Percentiles rank a stretch among this genome's conserved stretches.
Conservation (phyloP, 2,113 vertebrate genomes). For the Cyanistes caeruleus region DNA sequence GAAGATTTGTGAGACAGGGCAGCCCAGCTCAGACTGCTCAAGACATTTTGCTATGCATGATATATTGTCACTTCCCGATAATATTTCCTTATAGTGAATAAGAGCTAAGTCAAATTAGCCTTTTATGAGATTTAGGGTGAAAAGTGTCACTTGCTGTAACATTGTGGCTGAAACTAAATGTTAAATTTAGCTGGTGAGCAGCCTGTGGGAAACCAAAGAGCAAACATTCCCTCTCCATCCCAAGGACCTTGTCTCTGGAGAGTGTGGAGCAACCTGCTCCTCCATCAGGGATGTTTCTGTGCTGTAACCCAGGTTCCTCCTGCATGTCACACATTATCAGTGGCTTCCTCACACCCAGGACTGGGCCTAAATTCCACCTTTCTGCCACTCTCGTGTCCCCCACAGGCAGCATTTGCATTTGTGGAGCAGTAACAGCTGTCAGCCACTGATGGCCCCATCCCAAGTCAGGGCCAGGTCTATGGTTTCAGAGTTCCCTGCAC, state of each 20-base stretch:
- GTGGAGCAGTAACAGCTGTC: not conserved
- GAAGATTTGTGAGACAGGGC: not conserved
- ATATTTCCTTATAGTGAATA: not conserved
- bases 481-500: not conserved
- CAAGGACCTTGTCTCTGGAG: not conserved
- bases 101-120: not conserved
- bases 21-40: not conserved
- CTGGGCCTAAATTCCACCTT: not conserved
- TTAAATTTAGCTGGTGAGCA: not conserved
- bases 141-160: not conserved
- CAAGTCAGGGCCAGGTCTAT: not conserved
- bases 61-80: not conserved
- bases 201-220: not conserved
- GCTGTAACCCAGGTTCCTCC: not conserved
- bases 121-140: not conserved
- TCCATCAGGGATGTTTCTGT: not conserved
- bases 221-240: not conserved
- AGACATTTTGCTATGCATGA: not conserved
- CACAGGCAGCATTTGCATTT: not conserved
- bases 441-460: constrained; percentile 5
- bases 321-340: fast-evolving
- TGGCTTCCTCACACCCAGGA: not conserved
- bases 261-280: not conserved
- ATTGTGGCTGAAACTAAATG: not conserved
- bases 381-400: not conserved